Evolutionary conservation across 2,797 vertebrate genomes (phyloP), one percentile per base, ranked within the genome.

Genomic region (Xenops minutus): DNA sequence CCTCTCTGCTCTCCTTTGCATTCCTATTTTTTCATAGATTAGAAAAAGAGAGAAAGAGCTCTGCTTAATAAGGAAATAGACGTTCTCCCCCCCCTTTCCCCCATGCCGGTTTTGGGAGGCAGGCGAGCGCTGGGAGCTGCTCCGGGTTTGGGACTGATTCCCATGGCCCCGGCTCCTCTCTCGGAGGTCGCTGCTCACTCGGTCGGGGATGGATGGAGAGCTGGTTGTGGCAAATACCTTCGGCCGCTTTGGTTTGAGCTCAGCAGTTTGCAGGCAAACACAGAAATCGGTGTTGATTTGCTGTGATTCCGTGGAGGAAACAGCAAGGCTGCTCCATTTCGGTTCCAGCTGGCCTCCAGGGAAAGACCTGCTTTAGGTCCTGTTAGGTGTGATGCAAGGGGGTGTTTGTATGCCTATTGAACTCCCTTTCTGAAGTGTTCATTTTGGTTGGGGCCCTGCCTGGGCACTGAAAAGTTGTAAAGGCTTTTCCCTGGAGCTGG

Each of bases 1-100:
- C 62, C 82, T 87, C 90, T 79, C 95, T 75, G 90, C 94, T 92
- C 91, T 58, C 64, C 94, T 94, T 82, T 93, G 84, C 95, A 92
- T 96, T 91, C 69, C 36, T 76, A 71, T 89, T 97, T 96, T 81
- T 92, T 75, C 44, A 79, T 51, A 96, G 97, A 95, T 95, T 96
- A 94, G 76, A 75, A 75, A 34, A 92, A 61, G 69, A 81, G 85
- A 96, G 85, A 96, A 95, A 95, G 87, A 77, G 18, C 5, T 2
- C 78, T 39, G 8, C 58, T 96, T 71, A 64, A 12, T 46, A 85
- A 94, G 61, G 86, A 92, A 92, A 78, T 37, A 48, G 81, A 85
- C 54, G 80, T 43, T 75, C 58, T 86, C 36, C 64, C 27, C 44
- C 91, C 91, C 88, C n/a, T n/a, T 93, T 90, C 71, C 94, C 88